Percentiles rank a stretch among this genome's conserved stretches.
phyloP scores from a whole-genome alignment of 2,113 vertebrate genomes.

The Patagioenas fasciata region DNA sequence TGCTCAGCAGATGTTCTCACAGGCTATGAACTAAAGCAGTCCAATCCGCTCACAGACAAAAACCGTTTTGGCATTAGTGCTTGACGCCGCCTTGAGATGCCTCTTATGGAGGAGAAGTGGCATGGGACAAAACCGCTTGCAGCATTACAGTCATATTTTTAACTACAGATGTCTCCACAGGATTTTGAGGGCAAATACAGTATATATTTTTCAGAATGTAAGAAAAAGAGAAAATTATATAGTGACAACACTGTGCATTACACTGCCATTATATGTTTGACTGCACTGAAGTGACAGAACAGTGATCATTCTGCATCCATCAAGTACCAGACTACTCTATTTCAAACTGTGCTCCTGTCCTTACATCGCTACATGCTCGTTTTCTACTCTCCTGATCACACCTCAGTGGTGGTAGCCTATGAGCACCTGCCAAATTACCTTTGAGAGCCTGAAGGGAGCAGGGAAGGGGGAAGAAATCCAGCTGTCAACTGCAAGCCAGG shows the following conservation, averaged over 20 bases:
- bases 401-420: not conserved
- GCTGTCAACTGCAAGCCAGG: not conserved
- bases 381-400: not conserved
- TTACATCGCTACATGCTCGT: accelerated
- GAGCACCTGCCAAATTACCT: not conserved
- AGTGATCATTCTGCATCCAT: not conserved
- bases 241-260: not conserved
- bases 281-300: accelerated
- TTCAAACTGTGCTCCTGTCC: not conserved
- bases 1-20: conserved; percentile 13
- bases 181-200: not conserved
- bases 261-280: not conserved
- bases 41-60: not conserved
- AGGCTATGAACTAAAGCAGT: not conserved
- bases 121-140: not conserved
- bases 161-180: not conserved
- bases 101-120: not conserved
- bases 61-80: not conserved
- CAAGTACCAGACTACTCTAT: not conserved
- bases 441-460: not conserved
- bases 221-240: not conserved
- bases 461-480: not conserved
- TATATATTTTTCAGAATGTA: not conserved
- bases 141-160: not conserved
- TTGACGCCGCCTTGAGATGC: not conserved